These are phyloP conservation scores for Microtus oregoni DNA, from an alignment of 2,113 vertebrate genomes.

Conservation along the genomic window DNA sequence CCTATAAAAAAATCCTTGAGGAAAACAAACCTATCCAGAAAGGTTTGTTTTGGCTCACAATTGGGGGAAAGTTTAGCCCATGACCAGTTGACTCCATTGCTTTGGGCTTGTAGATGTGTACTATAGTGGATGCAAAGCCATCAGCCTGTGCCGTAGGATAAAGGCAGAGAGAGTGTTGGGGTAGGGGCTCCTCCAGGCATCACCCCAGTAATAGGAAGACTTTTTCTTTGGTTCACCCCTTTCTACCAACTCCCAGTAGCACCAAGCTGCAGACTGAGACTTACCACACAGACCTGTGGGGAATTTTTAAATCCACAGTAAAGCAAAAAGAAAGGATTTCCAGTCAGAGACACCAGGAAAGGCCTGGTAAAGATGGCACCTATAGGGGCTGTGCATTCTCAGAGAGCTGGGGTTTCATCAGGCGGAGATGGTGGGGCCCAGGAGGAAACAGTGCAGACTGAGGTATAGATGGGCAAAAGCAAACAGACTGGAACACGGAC, in stretches of 20 bases:
- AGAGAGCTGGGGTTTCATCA: background rate
- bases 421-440: background rate
- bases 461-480: background rate
- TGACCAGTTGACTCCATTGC: background rate
- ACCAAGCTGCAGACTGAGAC: background rate
- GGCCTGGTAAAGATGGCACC: background rate
- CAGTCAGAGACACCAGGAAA: background rate
- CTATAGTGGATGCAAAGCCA: background rate
- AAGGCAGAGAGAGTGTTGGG: background rate
- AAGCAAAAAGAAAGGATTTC: background rate
- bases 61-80: background rate
- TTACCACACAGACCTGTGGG: background rate
- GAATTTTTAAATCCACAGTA: background rate
- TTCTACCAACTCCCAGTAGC: background rate
- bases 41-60: background rate
- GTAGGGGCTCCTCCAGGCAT: background rate
- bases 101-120: background rate
- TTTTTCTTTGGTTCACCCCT: background rate
- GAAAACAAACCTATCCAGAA: background rate
- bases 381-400: background rate
- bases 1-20: background rate
- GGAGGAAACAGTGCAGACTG: background rate
- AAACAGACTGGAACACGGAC: background rate
- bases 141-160: background rate
- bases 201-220: background rate